Percentiles rank a stretch among this genome's conserved stretches.
These are phyloP conservation scores for Garrulus glandarius DNA, from an alignment of 2,797 vertebrate species.

Conservation along the genomic window DNA sequence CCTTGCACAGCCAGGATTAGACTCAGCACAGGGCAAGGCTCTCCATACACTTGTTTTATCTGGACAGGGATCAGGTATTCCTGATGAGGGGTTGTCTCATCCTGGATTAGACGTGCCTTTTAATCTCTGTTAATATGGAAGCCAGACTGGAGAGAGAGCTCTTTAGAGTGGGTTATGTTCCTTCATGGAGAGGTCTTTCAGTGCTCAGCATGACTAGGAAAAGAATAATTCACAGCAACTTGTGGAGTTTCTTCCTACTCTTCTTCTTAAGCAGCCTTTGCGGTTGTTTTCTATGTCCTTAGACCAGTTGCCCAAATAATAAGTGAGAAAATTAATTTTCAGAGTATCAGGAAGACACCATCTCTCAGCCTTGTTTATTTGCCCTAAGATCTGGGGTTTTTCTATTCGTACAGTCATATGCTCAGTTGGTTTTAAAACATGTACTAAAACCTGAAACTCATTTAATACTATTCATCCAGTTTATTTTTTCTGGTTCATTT, in stretches of 20 bases:
- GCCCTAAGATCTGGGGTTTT: neutral
- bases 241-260: neutral
- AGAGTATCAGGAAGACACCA: neutral
- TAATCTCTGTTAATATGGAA: neutral
- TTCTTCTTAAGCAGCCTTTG: neutral
- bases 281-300: neutral
- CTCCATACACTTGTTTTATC: fast-evolving
- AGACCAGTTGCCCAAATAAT: neutral
- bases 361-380: neutral
- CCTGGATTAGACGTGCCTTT: neutral
- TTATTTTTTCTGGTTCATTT: neutral
- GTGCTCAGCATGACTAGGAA: neutral
- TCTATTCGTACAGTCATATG: neutral
- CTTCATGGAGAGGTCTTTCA: neutral
- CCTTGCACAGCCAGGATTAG: neutral
- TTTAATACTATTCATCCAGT: neutral
- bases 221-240: neutral
- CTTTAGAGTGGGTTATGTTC: neutral
- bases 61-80: neutral
- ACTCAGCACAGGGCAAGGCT: neutral
- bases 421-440: neutral
- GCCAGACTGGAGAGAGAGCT: neutral
- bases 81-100: neutral
- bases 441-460: neutral
- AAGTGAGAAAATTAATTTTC: neutral